Evolutionary conservation across 2,797 vertebrate species (phyloP).

Genomic region (Apogon hyalosoma): DNA sequence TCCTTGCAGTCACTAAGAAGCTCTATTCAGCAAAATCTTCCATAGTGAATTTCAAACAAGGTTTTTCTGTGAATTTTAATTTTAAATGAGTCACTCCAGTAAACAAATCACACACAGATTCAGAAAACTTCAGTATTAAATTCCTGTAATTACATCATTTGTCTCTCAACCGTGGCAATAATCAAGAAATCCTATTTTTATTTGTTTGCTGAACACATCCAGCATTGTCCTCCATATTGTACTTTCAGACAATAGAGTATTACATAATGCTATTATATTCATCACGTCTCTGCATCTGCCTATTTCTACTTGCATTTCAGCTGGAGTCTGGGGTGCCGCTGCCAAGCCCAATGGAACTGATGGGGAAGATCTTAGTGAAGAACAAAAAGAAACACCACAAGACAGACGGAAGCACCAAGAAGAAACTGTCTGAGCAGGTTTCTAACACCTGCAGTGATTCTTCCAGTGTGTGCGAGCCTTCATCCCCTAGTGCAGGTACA

Average conservation of each 20-base stretch:
- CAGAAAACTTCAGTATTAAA: slow-evolving; percentile 1
- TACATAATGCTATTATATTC: background rate
- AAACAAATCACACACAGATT: slow-evolving; percentile 11
- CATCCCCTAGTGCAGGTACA: slow-evolving; percentile 93
- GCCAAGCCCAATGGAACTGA: slow-evolving; percentile 95
- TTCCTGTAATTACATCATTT: slow-evolving; percentile 9
- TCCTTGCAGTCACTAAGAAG: slow-evolving; percentile 25
- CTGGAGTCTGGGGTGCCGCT: slow-evolving; percentile 91
- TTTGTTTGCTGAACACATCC: background rate
- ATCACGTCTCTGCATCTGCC: background rate
- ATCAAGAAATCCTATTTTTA: background rate
- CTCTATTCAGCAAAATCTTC: slow-evolving; percentile 12
- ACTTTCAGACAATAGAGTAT: background rate
- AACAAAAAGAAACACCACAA: slow-evolving; percentile 99
- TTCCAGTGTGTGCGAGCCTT: slow-evolving; percentile 94
- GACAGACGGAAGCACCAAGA: slow-evolving; percentile 90
- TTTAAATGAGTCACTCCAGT: slow-evolving; percentile 11
- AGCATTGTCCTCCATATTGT: background rate
- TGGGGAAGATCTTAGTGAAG: slow-evolving; percentile 98
- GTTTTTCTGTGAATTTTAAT: slow-evolving; percentile 26
- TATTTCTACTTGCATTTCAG: slow-evolving; percentile 68
- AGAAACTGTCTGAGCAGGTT: slow-evolving; percentile 94
- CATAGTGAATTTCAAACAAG: background rate
- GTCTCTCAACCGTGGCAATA: slow-evolving; percentile 10
- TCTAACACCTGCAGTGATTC: slow-evolving; percentile 95